A percentile compares a stretch with the other conserved stretches of the same genome.
phyloP scores from a whole-genome alignment of 2,113 vertebrate genomes.

The Phylloscopus trochiloides region DNA sequence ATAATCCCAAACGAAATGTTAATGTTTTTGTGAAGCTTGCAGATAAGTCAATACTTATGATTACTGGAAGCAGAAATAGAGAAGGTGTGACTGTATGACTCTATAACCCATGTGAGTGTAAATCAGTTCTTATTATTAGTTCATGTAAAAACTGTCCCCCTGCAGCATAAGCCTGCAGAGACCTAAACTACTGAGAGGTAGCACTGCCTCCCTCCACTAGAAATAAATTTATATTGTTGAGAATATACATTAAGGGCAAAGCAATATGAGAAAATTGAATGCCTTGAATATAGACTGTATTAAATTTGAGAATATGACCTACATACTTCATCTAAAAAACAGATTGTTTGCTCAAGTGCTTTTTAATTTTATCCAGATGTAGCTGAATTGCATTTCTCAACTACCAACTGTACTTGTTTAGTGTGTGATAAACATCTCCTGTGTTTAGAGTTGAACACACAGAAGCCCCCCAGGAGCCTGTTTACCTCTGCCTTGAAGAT shows the following conservation, averaged over 20 bases:
- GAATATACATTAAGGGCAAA: background rate
- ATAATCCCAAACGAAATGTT: background rate
- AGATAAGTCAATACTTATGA: background rate
- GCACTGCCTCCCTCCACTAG: background rate
- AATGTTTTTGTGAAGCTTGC: background rate
- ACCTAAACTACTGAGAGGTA: background rate
- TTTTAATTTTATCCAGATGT: background rate
- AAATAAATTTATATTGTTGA: background rate
- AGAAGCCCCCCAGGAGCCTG: rapidly evolving
- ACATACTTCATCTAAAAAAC: background rate
- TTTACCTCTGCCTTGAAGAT: background rate
- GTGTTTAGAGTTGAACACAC: background rate
- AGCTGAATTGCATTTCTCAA: background rate
- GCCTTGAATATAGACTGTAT: background rate
- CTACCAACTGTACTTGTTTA: background rate
- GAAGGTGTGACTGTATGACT: background rate
- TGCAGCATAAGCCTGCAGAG: background rate
- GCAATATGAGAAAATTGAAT: background rate
- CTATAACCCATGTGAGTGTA: rapidly evolving
- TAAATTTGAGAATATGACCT: background rate
- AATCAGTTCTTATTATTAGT: background rate
- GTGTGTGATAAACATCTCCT: background rate
- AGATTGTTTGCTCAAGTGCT: background rate
- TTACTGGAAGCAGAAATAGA: background rate
- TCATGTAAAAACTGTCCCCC: background rate